These are phyloP conservation scores for Aporophyla nigra DNA, from an alignment of 2,888 invertebrate genomes.

Conservation along the genomic window DNA sequence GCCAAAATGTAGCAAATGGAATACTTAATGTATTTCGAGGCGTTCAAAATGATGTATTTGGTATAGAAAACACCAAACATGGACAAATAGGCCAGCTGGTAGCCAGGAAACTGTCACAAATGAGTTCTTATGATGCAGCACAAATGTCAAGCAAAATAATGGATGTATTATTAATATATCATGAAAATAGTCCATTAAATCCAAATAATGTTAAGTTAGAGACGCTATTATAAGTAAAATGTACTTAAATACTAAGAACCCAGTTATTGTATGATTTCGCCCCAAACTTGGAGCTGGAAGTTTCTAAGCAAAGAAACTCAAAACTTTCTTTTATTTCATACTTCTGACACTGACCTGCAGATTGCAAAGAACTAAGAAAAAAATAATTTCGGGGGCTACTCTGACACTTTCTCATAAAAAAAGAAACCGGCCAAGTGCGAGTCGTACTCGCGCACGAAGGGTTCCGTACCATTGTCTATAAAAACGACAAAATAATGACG, in stretches of 20 bases:
- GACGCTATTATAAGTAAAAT: not conserved
- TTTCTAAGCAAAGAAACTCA: not conserved
- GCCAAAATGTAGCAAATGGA: slow-evolving; percentile 78
- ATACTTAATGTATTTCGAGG: slow-evolving; percentile 79
- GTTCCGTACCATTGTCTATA: too few relatives aligned
- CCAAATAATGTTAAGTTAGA: slow-evolving; percentile 78
- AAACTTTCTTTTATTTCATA: not conserved
- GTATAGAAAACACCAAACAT: slow-evolving; percentile 77
- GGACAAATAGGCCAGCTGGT: slow-evolving; percentile 78
- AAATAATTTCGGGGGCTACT: too few relatives aligned
- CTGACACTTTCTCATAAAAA: too few relatives aligned
- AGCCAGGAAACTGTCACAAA: slow-evolving; percentile 77
- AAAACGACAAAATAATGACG: too few relatives aligned
- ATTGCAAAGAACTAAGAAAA: too few relatives aligned
- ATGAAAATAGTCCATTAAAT: slow-evolving; percentile 82
- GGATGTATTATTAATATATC: slow-evolving; percentile 81
- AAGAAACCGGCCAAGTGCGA: too few relatives aligned
- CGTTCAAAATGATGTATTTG: slow-evolving; percentile 82
- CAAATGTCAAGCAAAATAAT: slow-evolving; percentile 79
- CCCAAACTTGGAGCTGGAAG: not conserved
- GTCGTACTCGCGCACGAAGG: too few relatives aligned
- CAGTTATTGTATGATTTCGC: not conserved
- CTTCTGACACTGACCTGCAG: too few relatives aligned
- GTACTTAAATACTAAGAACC: not conserved
- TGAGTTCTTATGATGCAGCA: slow-evolving; percentile 83